Percentiles rank a stretch among this genome's conserved stretches.
Conservation (phyloP, 2,797 vertebrate genomes). For the Urocyon cinereoargenteus region DNA sequence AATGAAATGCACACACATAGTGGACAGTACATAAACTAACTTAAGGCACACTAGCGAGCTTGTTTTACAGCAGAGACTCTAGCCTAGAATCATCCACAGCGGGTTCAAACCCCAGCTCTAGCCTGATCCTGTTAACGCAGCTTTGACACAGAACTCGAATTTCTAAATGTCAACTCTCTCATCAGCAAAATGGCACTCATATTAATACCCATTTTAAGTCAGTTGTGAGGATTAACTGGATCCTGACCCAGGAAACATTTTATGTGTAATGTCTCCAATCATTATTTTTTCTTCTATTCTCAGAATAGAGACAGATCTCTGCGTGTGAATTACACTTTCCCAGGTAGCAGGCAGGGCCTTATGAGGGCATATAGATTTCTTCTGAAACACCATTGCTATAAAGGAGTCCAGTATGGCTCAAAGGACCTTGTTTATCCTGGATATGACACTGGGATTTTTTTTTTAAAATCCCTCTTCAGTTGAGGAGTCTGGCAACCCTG, state of each 20-base stretch:
- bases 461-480: background rate
- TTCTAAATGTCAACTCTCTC: background rate
- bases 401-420: background rate
- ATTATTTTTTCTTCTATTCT: background rate
- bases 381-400: background rate
- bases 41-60: background rate
- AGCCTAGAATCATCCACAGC: background rate
- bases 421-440: slow-evolving; percentile 44
- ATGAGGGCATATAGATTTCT: background rate
- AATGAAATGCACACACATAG: background rate
- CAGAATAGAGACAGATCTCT: background rate
- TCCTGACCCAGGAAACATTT: background rate
- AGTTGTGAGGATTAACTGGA: background rate
- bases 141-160: background rate
- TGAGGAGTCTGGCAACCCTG: background rate
- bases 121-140: background rate
- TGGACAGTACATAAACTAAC: background rate
- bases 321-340: background rate
- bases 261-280: background rate
- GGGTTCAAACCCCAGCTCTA: background rate
- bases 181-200: background rate
- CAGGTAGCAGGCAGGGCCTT: background rate
- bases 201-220: background rate
- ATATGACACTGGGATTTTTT: background rate
- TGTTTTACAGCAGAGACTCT: background rate